These are phyloP conservation scores for Ostrea edulis DNA, from an alignment of 1,140 invertebrate genomes.

Conservation along the genomic window DNA sequence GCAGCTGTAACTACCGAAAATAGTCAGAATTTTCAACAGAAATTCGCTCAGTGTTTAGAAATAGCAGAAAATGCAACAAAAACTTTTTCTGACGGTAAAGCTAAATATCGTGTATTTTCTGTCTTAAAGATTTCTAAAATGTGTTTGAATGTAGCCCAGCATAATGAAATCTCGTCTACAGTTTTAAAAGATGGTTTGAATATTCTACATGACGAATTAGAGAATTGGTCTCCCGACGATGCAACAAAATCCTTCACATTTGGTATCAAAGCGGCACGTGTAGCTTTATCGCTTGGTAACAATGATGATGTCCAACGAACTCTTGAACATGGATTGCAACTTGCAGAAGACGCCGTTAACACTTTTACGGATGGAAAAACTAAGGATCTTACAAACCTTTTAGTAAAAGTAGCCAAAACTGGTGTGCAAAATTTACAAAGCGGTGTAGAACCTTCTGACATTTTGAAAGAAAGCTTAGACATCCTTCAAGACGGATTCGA, in stretches of 20 bases:
- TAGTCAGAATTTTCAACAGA: neutral
- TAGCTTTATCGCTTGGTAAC: neutral
- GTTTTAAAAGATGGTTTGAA: neutral
- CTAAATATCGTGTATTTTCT: neutral
- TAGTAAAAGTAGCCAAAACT: neutral
- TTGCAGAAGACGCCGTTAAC: neutral
- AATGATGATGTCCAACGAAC: neutral
- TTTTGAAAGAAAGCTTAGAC: neutral
- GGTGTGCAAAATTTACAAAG: neutral
- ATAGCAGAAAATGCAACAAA: neutral
- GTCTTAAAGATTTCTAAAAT: neutral
- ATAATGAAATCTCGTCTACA: neutral
- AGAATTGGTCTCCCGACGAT: neutral
- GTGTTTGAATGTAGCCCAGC: neutral
- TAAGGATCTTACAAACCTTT: neutral
- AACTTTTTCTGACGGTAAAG: neutral
- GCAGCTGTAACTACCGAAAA: neutral
- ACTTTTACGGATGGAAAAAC: neutral
- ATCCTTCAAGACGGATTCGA: neutral
- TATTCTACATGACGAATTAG: neutral
- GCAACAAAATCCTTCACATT: neutral
- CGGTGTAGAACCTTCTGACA: too few relatives aligned
- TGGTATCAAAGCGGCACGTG: neutral
- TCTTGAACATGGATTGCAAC: slow-evolving; percentile 6
- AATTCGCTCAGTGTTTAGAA: neutral